Evolutionary conservation across 2,797 vertebrate genomes (phyloP).

Genomic region (Sandelia bainsii): DNA sequence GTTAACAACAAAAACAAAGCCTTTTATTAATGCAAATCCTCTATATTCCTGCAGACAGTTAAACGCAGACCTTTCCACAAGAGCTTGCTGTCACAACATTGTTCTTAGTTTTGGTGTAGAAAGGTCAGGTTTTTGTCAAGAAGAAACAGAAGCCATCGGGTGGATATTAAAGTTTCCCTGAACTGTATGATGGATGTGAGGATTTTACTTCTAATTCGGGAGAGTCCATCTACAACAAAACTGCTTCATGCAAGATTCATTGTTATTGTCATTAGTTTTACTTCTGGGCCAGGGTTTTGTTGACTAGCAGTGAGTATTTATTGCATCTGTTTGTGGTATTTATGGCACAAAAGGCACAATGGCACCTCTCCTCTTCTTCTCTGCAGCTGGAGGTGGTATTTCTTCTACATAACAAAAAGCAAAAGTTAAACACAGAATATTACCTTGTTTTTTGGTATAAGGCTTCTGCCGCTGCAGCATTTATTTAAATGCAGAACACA

Average conservation of each 20-base stretch:
- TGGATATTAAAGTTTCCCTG: neutral
- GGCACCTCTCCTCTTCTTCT: no score
- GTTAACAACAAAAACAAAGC: conserved; percentile 63
- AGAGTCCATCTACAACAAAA: neutral
- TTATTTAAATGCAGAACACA: neutral
- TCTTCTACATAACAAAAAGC: no score
- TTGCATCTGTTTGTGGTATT: no score
- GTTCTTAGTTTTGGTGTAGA: conserved; percentile 22
- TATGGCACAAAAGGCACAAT: no score
- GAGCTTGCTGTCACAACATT: conserved; percentile 48
- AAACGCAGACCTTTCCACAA: conserved; percentile 9
- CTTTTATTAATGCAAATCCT: conserved; percentile 61
- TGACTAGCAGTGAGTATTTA: no score
- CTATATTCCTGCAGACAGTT: conserved; percentile 37
- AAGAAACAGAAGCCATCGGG: conserved; percentile 9
- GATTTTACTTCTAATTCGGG: conserved; percentile 12
- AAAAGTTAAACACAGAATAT: no score
- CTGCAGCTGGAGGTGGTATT: no score
- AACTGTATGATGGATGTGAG: conserved; percentile 4
- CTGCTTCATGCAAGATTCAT: neutral
- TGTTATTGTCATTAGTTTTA: neutral
- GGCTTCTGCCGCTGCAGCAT: neutral
- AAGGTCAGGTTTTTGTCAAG: no score
- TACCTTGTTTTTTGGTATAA: no score
- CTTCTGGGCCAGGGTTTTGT: neutral